Evolutionary conservation across 2,113 vertebrate genomes (phyloP), one percentile per base, ranked within the genome.

Genomic region (Meleagris gallopavo): DNA sequence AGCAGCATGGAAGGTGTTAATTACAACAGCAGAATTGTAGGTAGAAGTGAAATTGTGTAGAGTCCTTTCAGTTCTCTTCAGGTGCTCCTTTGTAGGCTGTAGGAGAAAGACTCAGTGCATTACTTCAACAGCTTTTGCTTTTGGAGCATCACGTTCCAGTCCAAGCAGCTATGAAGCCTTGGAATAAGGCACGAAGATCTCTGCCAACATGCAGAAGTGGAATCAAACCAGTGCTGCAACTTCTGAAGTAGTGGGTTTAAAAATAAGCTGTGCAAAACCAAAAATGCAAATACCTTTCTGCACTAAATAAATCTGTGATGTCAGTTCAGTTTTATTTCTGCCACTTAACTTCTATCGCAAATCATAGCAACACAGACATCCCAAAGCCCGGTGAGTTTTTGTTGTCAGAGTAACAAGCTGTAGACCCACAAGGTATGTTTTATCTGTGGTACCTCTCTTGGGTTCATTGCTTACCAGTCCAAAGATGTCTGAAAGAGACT

Each of bases 391-490:
- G 36, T 0, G 4, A 21, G 29, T 2, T 60, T 34, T 43, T 18
- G 18, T 40, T 64, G 36, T 19, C 18, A 41, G 46, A 32, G 62
- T 14, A 38, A 2, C 11, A 24, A 24, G 0, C 57, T 19, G 41
- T 9, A 13, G 13, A 1, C 32, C 17, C 36, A 14, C 34, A 17
- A 11, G 52, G 54, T 58, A 2, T 36, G 25, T 60, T 71, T 18
- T 32, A 43, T 12, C 17, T 72, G 66, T 7, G 24, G 4, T 2
- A 5, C 9, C 14, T 6, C 71, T 85, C 48, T 80, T 34, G 4
- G 4, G 1, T 11, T 46, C 11, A 0, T 17, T 16, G 3, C 60
- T 29, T 14, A 46, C 5, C 76, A 66, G 8, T 4, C 48, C 29
- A 32, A 1, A 22, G 50, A 22, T 19, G 22, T 13, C 80, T n/a